These are phyloP conservation scores for Podargus strigoides DNA, from an alignment of 2,797 vertebrate genomes.

Conservation along the genomic window DNA sequence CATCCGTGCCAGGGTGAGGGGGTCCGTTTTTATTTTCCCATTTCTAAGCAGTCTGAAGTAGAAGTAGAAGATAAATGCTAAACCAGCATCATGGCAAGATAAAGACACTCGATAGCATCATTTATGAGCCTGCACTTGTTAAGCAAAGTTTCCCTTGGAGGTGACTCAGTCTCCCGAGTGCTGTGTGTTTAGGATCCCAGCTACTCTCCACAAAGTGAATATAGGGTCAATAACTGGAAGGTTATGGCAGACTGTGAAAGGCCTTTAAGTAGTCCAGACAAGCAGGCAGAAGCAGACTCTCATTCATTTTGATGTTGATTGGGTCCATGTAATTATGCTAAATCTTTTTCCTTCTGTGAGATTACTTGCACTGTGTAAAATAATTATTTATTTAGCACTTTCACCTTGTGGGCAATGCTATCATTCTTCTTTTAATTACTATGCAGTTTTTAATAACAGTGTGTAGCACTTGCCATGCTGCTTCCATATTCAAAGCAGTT, in stretches of 20 bases:
- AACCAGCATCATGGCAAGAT: background rate
- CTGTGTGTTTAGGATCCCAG: background rate
- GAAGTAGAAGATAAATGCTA: background rate
- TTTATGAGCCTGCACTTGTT: background rate
- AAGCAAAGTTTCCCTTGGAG: background rate
- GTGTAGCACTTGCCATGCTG: background rate
- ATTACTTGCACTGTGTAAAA: background rate
- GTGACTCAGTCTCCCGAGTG: background rate
- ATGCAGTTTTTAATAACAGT: background rate
- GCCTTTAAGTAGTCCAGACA: background rate
- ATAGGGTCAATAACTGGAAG: background rate
- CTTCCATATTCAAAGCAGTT: background rate
- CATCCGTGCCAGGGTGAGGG: too few species aligned
- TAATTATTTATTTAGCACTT: constrained; percentile 38
- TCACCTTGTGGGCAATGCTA: background rate
- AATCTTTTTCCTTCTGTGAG: background rate
- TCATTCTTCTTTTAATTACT: constrained; percentile 38
- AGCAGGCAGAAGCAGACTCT: background rate
- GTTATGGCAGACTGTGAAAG: background rate
- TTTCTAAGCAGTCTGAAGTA: background rate
- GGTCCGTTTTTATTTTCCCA: background rate
- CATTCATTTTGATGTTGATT: background rate
- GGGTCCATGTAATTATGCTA: background rate
- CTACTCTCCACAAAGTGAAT: background rate
- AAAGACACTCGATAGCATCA: background rate